Evolutionary conservation across 2,888 invertebrate genomes (phyloP).

Genomic region (Lutraria lutraria): DNA sequence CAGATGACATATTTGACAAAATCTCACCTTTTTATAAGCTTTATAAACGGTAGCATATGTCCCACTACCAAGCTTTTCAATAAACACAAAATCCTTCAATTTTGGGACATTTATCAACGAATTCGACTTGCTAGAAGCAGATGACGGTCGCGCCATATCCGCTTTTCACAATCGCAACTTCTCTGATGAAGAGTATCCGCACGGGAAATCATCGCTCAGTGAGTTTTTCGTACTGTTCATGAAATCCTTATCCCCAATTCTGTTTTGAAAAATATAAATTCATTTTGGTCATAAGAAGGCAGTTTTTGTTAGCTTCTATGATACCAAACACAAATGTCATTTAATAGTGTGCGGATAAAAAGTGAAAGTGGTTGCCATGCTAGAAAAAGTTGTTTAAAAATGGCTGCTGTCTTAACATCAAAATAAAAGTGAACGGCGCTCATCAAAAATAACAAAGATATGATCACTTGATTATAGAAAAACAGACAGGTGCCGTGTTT

Average conservation of each 20-base stretch:
- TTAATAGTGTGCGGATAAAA: background rate
- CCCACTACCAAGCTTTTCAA: constrained; percentile 91
- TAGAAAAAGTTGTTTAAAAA: constrained; percentile 68
- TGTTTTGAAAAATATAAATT: background rate
- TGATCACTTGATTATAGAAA: too few species aligned
- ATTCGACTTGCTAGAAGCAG: constrained; percentile 45
- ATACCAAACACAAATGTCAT: background rate
- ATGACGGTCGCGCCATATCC: constrained; percentile 61
- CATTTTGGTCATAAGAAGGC: background rate
- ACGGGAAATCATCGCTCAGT: background rate
- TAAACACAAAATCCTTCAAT: constrained; percentile 83
- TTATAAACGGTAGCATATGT: constrained; percentile 95
- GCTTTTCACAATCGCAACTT: constrained; percentile 30
- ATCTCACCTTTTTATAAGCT: constrained; percentile 90
- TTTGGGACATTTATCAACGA: constrained; percentile 69
- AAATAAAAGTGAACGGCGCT: too few species aligned
- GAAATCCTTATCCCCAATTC: background rate
- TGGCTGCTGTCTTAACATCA: constrained; percentile 58
- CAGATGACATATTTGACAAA: constrained; percentile 5
- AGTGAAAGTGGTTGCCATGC: constrained; percentile 55
- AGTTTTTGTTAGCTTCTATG: background rate
- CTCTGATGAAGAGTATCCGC: constrained; percentile 13
- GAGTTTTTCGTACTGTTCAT: background rate
- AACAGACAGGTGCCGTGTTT: too few species aligned
- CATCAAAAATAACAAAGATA: too few species aligned